Evolutionary conservation across 2,797 vertebrate species (phyloP).

Genomic region (Staurois parvus): DNA sequence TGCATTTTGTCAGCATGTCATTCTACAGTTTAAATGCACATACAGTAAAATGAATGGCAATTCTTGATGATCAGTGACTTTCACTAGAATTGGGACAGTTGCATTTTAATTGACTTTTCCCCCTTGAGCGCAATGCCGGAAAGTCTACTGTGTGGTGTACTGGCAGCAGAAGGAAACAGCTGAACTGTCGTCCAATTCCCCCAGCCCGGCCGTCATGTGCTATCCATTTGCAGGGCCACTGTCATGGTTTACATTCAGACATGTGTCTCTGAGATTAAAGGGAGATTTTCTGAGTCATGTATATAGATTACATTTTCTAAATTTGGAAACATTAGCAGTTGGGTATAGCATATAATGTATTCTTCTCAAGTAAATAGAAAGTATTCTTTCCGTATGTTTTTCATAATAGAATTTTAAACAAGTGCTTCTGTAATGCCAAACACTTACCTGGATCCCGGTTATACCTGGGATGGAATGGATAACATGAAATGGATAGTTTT

Average conservation of each 20-base stretch:
- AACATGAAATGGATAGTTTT: too few species aligned
- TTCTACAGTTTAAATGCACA: slow-evolving; percentile 35
- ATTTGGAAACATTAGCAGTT: slow-evolving; percentile 76
- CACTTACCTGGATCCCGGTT: too few species aligned
- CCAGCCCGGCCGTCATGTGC: slow-evolving; percentile 70
- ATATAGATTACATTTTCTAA: slow-evolving; percentile 71
- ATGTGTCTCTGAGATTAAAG: slow-evolving; percentile 68
- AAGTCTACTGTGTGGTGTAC: slow-evolving; percentile 67
- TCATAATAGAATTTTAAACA: background rate
- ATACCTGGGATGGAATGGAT: too few species aligned
- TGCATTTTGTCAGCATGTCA: slow-evolving; percentile 57
- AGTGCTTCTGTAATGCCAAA: too few species aligned
- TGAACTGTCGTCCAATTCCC: slow-evolving; percentile 71
- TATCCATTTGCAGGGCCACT: slow-evolving; percentile 73
- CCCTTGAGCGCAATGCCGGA: slow-evolving; percentile 69
- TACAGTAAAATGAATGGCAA: slow-evolving; percentile 65
- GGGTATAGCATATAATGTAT: slow-evolving; percentile 65
- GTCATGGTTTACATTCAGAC: slow-evolving; percentile 69
- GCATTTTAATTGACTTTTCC: slow-evolving; percentile 74
- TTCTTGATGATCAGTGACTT: slow-evolving; percentile 72
- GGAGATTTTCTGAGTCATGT: slow-evolving; percentile 65
- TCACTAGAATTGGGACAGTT: slow-evolving; percentile 73
- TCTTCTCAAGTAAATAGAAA: slow-evolving; percentile 74
- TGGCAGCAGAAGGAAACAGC: slow-evolving; percentile 69
- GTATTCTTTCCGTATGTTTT: background rate